These are phyloP conservation scores for Congeria kusceri DNA, from an alignment of 2,888 invertebrate genomes.

Conservation along the genomic window DNA sequence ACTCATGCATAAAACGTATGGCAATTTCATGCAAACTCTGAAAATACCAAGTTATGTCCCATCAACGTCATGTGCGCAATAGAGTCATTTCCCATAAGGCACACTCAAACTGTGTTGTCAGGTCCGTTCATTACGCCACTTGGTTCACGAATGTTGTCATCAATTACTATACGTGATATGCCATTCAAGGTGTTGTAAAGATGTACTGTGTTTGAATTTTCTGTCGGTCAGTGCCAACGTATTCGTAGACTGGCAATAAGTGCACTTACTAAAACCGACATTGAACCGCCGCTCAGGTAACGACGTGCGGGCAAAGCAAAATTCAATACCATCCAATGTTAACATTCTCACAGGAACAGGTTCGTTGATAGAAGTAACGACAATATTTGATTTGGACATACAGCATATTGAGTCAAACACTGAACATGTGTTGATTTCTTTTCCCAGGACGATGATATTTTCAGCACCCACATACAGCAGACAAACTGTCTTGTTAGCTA, in stretches of 20 bases:
- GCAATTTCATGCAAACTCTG: neutral
- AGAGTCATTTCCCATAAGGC: slow-evolving; percentile 1
- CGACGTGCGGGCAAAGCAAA: neutral
- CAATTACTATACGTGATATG: neutral
- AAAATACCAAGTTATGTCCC: neutral
- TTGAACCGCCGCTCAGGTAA: neutral
- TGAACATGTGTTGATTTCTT: neutral
- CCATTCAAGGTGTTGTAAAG: neutral
- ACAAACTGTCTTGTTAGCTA: no score
- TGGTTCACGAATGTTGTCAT: slow-evolving; percentile 8
- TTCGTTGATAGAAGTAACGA: neutral
- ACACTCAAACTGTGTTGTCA: slow-evolving; percentile 2
- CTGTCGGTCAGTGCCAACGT: neutral
- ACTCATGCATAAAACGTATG: slow-evolving; percentile 1
- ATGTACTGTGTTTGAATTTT: no score
- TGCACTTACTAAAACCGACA: neutral
- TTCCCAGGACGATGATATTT: no score
- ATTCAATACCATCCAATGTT: neutral
- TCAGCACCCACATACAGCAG: no score
- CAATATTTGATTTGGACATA: neutral
- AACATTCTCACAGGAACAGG: neutral
- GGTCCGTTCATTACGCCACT: slow-evolving; percentile 5
- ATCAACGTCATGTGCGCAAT: slow-evolving; percentile 9
- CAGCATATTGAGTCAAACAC: neutral
- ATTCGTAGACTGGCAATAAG: neutral